Conservation (phyloP, 2,888 invertebrate genomes). For the Marronus borbonicus region DNA sequence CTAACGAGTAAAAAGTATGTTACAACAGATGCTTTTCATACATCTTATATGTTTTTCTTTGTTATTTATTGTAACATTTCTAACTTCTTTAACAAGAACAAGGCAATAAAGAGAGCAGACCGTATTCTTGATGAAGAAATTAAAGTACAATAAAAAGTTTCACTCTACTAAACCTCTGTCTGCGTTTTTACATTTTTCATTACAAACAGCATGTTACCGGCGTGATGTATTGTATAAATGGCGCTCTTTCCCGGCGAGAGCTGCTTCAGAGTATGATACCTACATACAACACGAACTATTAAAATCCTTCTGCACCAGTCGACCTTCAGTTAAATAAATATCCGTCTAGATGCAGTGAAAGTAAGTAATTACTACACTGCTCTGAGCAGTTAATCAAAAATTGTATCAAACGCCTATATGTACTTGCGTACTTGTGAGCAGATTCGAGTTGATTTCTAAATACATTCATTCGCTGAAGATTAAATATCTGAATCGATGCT, state of each 20-base stretch:
- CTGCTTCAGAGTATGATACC: not conserved
- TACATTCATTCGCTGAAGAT: not conserved
- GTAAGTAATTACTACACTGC: constrained; percentile 16
- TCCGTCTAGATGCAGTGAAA: constrained; percentile 28
- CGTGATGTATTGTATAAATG: not conserved
- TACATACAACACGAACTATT: constrained; percentile 1
- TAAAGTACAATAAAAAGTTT: too few relatives aligned
- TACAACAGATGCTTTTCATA: too few relatives aligned
- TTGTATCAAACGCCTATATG: not conserved
- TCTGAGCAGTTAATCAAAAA: constrained; percentile 9
- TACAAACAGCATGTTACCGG: too few relatives aligned
- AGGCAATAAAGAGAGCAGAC: too few relatives aligned
- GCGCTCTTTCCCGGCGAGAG: not conserved
- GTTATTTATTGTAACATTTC: too few relatives aligned
- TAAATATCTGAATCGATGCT: too few relatives aligned
- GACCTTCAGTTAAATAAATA: constrained; percentile 24
- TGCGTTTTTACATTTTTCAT: too few relatives aligned
- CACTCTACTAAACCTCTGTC: not conserved
- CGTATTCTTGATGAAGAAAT: too few relatives aligned
- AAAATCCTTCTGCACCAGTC: constrained; percentile 19
- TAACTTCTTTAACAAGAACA: too few relatives aligned
- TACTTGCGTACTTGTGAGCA: not conserved
- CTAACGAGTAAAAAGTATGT: too few relatives aligned
- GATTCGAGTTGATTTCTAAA: constrained; percentile 16
- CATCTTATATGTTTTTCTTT: too few relatives aligned